These are phyloP conservation scores for Nycticorax nycticorax DNA, from an alignment of 2,113 vertebrate species.

Conservation along the genomic window DNA sequence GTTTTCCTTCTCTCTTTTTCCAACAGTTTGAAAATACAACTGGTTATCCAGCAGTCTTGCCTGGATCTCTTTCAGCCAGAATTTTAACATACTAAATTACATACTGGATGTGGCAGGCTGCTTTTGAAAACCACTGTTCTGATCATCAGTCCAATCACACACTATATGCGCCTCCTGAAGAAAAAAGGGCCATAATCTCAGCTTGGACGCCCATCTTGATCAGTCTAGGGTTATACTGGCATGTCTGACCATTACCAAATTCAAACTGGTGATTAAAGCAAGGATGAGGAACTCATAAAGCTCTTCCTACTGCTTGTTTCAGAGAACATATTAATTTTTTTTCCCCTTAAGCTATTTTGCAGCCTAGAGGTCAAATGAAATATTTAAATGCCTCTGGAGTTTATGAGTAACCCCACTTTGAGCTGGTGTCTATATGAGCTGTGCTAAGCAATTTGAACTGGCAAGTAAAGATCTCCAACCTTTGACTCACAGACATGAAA, in stretches of 20 bases:
- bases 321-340: background rate
- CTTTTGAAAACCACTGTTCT: background rate
- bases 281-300: background rate
- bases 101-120: background rate
- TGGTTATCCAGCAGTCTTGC: background rate
- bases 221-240: background rate
- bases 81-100: background rate
- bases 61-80: background rate
- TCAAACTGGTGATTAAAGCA: background rate
- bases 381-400: background rate
- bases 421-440: background rate
- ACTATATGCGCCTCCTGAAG: background rate
- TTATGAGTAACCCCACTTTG: background rate
- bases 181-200: background rate
- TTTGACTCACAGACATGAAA: slow-evolving; percentile 43
- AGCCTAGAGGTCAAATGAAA: slow-evolving; percentile 9
- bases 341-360: background rate
- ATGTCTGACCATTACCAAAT: background rate
- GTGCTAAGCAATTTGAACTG: background rate
- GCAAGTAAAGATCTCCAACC: slow-evolving; percentile 1
- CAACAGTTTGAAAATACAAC: background rate
- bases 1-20: background rate
- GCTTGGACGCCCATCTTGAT: background rate
- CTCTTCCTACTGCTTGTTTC: background rate
- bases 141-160: background rate